phyloP scores from a whole-genome alignment of 1,140 invertebrate species.

The Prorops nasuta region DNA sequence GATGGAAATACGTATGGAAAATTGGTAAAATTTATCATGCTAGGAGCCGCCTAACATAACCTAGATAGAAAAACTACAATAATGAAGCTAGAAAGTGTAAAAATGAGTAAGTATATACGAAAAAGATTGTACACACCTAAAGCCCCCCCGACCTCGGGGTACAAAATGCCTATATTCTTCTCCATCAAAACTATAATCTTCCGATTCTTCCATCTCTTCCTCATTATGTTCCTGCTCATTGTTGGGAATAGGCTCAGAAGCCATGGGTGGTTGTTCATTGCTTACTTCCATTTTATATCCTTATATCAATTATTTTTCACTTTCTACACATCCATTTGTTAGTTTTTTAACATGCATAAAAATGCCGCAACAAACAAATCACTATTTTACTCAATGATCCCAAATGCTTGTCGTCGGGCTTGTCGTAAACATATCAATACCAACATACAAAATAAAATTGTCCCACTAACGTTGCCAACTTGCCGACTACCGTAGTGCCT shows the following conservation, averaged over 20 bases:
- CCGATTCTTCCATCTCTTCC: constrained; percentile 45
- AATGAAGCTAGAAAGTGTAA: too few species aligned
- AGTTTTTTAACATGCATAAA: constrained; percentile 21
- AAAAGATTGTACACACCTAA: constrained; percentile 35
- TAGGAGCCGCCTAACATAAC: too few species aligned
- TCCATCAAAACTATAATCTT: constrained; percentile 47
- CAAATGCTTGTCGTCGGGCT: neutral
- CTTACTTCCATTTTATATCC: constrained; percentile 36
- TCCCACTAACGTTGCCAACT: constrained; percentile 9
- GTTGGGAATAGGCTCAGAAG: constrained; percentile 19
- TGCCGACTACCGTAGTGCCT: too few species aligned
- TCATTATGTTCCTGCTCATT: constrained; percentile 47
- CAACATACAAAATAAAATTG: constrained; percentile 11
- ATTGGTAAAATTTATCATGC: too few species aligned
- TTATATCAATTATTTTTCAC: neutral
- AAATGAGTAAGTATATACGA: too few species aligned
- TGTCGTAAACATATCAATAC: constrained; percentile 32
- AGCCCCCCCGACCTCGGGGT: constrained; percentile 49
- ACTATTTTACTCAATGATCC: constrained; percentile 17
- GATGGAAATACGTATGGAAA: too few species aligned
- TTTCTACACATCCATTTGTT: constrained; percentile 23
- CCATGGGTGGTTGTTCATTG: constrained; percentile 28
- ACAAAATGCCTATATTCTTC: constrained; percentile 53
- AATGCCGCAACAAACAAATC: constrained; percentile 37
- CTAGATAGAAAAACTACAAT: too few species aligned